These are phyloP conservation scores for Thymallus thymallus DNA, from an alignment of 2,113 vertebrate species.

Conservation along the genomic window DNA sequence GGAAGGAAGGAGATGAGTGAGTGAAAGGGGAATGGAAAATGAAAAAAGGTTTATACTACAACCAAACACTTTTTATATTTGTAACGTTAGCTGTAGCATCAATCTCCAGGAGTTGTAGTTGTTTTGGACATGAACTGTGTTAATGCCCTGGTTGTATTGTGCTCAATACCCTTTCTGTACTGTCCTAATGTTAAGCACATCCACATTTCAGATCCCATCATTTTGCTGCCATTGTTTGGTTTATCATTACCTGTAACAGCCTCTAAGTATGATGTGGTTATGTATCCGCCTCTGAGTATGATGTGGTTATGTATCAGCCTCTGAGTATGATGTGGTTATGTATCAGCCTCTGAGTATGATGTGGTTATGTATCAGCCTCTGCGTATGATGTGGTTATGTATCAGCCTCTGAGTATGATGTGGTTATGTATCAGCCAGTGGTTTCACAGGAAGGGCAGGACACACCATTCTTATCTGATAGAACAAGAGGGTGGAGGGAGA, in stretches of 20 bases:
- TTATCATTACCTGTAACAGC: conserved; percentile 22
- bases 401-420: conserved; percentile 21
- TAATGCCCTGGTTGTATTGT: background rate
- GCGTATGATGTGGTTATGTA: conserved; percentile 27
- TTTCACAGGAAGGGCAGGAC: background rate
- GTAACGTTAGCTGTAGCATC: background rate
- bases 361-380: conserved; percentile 11
- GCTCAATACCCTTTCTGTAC: background rate
- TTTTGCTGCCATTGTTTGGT: conserved; percentile 4
- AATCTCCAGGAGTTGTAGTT: background rate
- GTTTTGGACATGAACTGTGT: background rate
- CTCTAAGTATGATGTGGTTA: conserved; percentile 25
- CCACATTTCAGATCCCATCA: background rate
- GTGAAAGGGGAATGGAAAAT: too few relatives aligned
- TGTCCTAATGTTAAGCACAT: background rate
- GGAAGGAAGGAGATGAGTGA: conserved; percentile 4
- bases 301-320: conserved; percentile 18
- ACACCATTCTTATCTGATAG: conserved; percentile 15
- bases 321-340: conserved; percentile 25
- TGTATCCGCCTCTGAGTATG: conserved; percentile 25
- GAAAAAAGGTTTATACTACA: too few relatives aligned
- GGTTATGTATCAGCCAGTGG: conserved; percentile 27
- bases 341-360: conserved; percentile 22
- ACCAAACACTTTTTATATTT: too few relatives aligned
- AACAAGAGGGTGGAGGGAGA: background rate